Evolutionary conservation across 1,140 invertebrate species (phyloP), one percentile per base, ranked within the genome.

Genomic region (Drosophila ironensis): DNA sequence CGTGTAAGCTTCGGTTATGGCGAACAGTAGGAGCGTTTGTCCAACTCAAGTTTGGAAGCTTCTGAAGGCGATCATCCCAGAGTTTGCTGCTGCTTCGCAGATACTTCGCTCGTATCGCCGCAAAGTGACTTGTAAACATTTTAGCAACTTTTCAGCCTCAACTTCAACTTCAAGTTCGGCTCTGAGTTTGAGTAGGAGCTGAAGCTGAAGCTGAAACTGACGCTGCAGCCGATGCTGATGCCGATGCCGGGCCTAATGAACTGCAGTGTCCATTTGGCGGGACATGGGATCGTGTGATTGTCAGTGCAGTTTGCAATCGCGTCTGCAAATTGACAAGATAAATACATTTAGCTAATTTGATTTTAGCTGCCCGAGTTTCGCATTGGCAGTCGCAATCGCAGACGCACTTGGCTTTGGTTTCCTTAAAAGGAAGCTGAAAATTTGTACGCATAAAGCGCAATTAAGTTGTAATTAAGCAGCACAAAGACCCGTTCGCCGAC

Each of bases 331-430:
- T 87, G 82, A 87, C 77, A 87, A 87, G 74, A 87, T 87, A 87
- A 87, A 87, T 87, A 87, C 80, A 86, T 86, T 86, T 80, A 86
- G 71, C 80, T 86, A 86, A 86, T 86, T 86, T 86, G 80, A 86
- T 72, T 61, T 75, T 72, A 50, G 60, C 40, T 46, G 57, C 57
- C 51, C 46, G 45, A 53, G 56, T 50, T 59, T 57, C 24, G 35
- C 19, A 6, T 46, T n/a, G n/a, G n/a, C n/a, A n/a, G n/a, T n/a
- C n/a, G n/a, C n/a, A n/a, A n/a, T n/a, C n/a, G n/a, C n/a, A n/a
- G n/a, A n/a, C n/a, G n/a, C n/a, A n/a, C n/a, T 25, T 14, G 14
- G 4, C 25, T 28, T 9, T n/a, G 7, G 24, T 25, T 37, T 20
- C 30, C 30, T 35, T 53, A 38, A 48, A 71, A 67, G 74, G 70